Conservation (phyloP, 53 echinoderm and acorn worm species). For the Apostichopus leukothele region DNA sequence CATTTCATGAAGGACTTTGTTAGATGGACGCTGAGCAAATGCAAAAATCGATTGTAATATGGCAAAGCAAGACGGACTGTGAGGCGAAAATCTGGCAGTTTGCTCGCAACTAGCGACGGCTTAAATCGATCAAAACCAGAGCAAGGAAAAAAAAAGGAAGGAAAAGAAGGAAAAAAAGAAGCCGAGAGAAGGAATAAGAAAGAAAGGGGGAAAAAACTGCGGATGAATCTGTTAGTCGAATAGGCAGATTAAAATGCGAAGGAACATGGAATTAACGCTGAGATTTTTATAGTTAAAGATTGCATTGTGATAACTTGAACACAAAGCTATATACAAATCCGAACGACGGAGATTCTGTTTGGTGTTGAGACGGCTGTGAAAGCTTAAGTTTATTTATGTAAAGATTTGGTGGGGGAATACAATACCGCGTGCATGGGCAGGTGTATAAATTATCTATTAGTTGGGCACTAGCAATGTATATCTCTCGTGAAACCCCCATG, state of each 20-base stretch:
- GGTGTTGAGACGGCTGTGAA: neutral
- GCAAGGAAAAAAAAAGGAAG: neutral
- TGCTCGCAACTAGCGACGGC: conserved; percentile 2
- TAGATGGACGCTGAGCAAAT: conserved; percentile 25
- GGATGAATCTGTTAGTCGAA: neutral
- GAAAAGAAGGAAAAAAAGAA: too few species aligned
- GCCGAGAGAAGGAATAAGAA: too few species aligned
- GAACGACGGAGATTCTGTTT: neutral
- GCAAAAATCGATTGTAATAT: conserved; percentile 35
- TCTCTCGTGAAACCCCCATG: too few species aligned
- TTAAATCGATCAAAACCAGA: conserved; percentile 21
- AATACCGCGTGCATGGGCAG: too few species aligned
- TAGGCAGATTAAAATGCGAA: neutral
- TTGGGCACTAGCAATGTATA: too few species aligned
- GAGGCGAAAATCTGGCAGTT: conserved; percentile 40
- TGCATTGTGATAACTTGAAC: too few species aligned
- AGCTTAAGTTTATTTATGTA: neutral
- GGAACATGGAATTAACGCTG: neutral
- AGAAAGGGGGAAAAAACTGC: neutral
- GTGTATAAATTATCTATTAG: too few species aligned
- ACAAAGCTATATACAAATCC: too few species aligned
- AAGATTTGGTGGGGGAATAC: too few species aligned
- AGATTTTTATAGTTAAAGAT: neutral
- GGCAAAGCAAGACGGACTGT: conserved; percentile 8
- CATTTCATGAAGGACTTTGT: conserved; percentile 33